Conservation (phyloP, 2,797 vertebrate species). For the Trachurus trachurus region DNA sequence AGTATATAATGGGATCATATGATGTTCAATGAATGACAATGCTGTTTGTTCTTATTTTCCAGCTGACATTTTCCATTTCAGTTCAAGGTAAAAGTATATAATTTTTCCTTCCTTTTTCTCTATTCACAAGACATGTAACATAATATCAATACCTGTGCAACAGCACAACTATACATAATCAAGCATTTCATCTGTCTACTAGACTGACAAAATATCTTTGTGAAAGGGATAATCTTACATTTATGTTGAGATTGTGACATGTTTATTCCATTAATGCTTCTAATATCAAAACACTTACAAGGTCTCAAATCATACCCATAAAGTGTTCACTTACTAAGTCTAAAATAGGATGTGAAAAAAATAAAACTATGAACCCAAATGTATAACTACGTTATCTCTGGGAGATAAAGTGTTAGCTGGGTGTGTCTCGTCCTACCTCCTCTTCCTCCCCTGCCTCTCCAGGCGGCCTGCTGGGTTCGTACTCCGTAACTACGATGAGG, state of each 20-base stretch:
- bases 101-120: neutral
- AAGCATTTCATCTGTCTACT: neutral
- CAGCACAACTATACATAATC: neutral
- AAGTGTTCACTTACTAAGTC: neutral
- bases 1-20: neutral
- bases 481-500: conserved; percentile 93
- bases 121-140: neutral
- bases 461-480: conserved; percentile 82
- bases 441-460: conserved; percentile 67
- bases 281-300: neutral
- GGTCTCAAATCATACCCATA: neutral
- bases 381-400: neutral
- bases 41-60: neutral
- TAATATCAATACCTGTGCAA: too few species aligned
- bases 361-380: neutral
- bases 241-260: neutral
- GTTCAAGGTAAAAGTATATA: neutral
- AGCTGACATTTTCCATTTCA: neutral
- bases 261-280: neutral
- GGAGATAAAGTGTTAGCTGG: neutral
- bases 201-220: neutral
- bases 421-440: conserved; percentile 67
- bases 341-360: neutral
- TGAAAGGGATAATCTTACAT: neutral
- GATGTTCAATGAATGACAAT: neutral